phyloP scores from a whole-genome alignment of 2,888 invertebrate species.

The Hypena proboscidalis region DNA sequence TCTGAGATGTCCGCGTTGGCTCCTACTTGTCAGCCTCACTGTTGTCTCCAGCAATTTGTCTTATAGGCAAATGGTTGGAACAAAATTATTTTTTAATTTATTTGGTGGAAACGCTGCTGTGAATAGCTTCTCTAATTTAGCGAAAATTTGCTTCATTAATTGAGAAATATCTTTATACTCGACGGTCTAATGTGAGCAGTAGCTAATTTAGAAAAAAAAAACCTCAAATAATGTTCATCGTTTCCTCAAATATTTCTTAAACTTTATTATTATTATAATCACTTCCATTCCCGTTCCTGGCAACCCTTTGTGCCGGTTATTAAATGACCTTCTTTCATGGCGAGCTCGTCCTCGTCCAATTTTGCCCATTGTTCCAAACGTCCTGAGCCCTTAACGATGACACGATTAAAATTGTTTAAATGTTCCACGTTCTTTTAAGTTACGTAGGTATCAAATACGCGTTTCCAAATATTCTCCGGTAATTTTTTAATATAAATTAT shows the following conservation, averaged over 20 bases:
- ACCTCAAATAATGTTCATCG: conserved; percentile 24
- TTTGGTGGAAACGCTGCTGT: conserved; percentile 4
- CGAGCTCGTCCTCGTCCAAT: conserved; percentile 38
- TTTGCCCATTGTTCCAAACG: conserved; percentile 38
- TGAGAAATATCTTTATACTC: conserved; percentile 1
- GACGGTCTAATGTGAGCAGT: neutral
- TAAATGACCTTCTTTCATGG: conserved; percentile 42
- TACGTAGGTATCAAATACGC: conserved; percentile 35
- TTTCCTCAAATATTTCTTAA: conserved; percentile 36
- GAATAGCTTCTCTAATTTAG: conserved; percentile 1
- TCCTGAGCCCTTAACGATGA: conserved; percentile 34
- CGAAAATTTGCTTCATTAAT: neutral
- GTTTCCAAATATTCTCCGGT: no score
- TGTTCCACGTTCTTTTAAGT: conserved; percentile 27
- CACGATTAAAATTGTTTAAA: conserved; percentile 47
- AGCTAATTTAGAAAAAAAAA: conserved; percentile 18
- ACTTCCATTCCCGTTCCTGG: conserved; percentile 30
- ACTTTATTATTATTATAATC: conserved; percentile 38
- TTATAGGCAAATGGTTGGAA: conserved; percentile 38
- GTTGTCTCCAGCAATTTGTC: conserved; percentile 46
- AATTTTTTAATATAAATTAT: conserved; percentile 25
- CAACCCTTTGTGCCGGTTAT: conserved; percentile 38
- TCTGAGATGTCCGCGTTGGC: conserved; percentile 37
- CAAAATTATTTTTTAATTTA: conserved; percentile 37
- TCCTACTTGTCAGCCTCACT: conserved; percentile 39